These are phyloP conservation scores for Amblyopsis rosae DNA, from an alignment of 2,113 vertebrate genomes.

Conservation along the genomic window DNA sequence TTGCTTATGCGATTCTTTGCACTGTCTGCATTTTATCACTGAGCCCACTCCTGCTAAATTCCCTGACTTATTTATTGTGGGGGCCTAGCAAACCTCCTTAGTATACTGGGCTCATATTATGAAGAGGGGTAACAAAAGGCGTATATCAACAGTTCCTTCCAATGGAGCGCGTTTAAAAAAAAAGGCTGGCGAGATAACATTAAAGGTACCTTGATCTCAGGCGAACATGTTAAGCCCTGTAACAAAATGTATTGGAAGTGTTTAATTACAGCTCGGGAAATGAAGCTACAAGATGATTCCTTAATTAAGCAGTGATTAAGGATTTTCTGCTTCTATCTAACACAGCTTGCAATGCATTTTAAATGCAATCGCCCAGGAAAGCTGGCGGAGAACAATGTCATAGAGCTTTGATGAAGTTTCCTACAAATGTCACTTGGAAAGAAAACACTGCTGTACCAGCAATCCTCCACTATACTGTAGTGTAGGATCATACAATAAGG, in stretches of 20 bases:
- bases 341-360: constrained; percentile 81
- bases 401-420: constrained; percentile 78
- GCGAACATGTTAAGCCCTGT: constrained; percentile 85
- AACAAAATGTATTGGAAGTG: constrained; percentile 83
- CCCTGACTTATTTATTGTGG: constrained; percentile 69
- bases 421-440: constrained; percentile 61
- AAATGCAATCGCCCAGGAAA: constrained; percentile 77
- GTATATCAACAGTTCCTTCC: constrained; percentile 80
- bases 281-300: constrained; percentile 86
- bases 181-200: constrained; percentile 78
- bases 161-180: constrained; percentile 73
- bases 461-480: constrained; percentile 39
- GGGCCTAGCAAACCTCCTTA: constrained; percentile 71
- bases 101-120: constrained; percentile 74
- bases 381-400: constrained; percentile 80
- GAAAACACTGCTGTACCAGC: constrained; percentile 48
- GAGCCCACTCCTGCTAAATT: constrained; percentile 59
- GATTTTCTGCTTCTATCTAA: constrained; percentile 84
- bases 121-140: constrained; percentile 76
- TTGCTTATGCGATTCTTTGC: constrained; percentile 63
- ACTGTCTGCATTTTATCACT: constrained; percentile 55
- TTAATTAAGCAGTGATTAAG: constrained; percentile 87
- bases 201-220: constrained; percentile 86
- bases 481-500: constrained; percentile 30
- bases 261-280: constrained; percentile 85